Percentiles rank a stretch among this genome's conserved stretches.
phyloP scores from a whole-genome alignment of 2,113 vertebrate genomes.

The Callionymus lyra region DNA sequence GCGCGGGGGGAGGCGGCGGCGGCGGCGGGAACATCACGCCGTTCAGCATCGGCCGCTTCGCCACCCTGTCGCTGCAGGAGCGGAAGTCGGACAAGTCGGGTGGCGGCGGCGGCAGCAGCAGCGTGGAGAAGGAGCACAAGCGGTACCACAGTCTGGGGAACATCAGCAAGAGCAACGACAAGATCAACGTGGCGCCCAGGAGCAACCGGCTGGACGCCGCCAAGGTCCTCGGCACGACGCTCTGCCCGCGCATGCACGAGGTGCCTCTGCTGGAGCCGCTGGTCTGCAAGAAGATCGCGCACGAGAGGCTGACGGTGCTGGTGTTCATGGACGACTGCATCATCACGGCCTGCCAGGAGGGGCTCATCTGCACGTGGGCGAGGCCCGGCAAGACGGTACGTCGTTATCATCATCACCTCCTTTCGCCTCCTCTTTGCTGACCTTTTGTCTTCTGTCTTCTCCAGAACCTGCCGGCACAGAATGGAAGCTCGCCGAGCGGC shows the following conservation, averaged over 20 bases:
- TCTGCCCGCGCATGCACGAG: constrained; percentile 86
- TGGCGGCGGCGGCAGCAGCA: constrained; percentile 5
- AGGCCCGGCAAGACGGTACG: constrained; percentile 79
- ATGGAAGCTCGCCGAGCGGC: constrained; percentile 81
- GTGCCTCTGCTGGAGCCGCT: constrained; percentile 86
- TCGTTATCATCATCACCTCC: background rate
- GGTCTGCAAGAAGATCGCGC: constrained; percentile 89
- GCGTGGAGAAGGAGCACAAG: constrained; percentile 77
- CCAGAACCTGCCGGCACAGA: constrained; percentile 78
- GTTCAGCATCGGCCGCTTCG: constrained; percentile 78
- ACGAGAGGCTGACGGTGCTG: constrained; percentile 82
- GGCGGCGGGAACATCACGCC: constrained; percentile 38
- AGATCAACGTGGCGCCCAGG: constrained; percentile 65
- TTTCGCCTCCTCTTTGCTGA: too few species aligned
- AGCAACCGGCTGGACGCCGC: constrained; percentile 73
- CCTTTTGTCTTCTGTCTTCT: constrained; percentile 10
- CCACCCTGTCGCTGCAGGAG: constrained; percentile 76
- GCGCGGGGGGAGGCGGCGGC: constrained; percentile 14
- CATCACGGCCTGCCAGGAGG: constrained; percentile 87
- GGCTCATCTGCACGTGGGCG: constrained; percentile 88
- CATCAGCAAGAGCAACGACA: constrained; percentile 80
- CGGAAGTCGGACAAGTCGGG: constrained; percentile 71
- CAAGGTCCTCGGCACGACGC: constrained; percentile 78
- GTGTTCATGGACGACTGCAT: constrained; percentile 91
- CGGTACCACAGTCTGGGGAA: constrained; percentile 84